Evolutionary conservation across 2,888 invertebrate species (phyloP).

Genomic region (Calephelis perditalis): DNA sequence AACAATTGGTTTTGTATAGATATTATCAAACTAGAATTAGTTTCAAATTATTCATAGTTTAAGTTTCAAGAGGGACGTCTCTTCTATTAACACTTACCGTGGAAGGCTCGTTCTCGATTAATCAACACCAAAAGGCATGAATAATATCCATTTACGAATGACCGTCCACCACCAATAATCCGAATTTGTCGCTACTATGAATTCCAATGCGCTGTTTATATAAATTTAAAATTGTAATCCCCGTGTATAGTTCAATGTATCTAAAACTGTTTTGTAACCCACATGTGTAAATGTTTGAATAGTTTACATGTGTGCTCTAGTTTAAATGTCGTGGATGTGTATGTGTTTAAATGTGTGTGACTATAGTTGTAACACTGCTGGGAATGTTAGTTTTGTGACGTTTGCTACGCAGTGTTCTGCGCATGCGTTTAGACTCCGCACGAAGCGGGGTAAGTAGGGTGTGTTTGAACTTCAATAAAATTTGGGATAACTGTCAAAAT

Average conservation of each 20-base stretch:
- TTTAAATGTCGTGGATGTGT: conserved; percentile 13
- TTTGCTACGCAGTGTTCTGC: conserved; percentile 44
- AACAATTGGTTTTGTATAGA: neutral
- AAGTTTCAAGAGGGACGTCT: conserved; percentile 16
- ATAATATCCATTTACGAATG: conserved; percentile 36
- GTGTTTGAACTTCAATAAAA: conserved; percentile 27
- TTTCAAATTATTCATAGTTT: conserved; percentile 11
- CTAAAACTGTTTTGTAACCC: neutral
- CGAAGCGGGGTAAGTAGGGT: conserved; percentile 54
- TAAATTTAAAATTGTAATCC: neutral
- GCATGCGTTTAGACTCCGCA: conserved; percentile 53
- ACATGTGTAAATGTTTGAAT: conserved; percentile 7
- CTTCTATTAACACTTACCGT: conserved; percentile 29
- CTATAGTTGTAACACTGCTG: conserved; percentile 38
- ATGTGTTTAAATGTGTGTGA: conserved; percentile 30
- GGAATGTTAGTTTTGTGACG: conserved; percentile 41
- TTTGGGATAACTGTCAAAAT: conserved; percentile 19
- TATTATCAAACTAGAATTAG: conserved; percentile 5
- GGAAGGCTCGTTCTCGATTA: conserved; percentile 36
- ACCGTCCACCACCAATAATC: conserved; percentile 32
- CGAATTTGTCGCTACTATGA: conserved; percentile 42
- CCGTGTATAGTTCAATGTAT: conserved; percentile 32
- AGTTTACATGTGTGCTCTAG: conserved; percentile 13
- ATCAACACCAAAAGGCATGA: conserved; percentile 47
- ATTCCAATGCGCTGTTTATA: conserved; percentile 24